Evolutionary conservation across 2,888 invertebrate genomes (phyloP).

Genomic region (Dynastes grantii): DNA sequence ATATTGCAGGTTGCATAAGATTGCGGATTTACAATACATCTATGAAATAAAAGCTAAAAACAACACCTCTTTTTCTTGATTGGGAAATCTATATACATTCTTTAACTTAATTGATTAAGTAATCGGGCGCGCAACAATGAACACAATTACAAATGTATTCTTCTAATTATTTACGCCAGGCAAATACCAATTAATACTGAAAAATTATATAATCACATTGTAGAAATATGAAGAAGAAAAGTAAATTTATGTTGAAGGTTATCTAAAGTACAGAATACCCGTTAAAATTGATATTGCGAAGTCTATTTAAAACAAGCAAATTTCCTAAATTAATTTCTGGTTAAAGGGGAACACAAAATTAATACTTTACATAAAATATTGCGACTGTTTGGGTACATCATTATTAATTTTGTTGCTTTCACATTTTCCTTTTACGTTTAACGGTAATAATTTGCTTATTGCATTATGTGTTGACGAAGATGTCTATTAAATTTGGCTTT

Average conservation of each 20-base stretch:
- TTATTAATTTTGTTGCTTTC: too few species aligned
- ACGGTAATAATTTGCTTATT: too few species aligned
- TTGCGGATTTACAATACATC: background rate
- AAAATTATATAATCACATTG: background rate
- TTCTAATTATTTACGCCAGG: conserved; percentile 7
- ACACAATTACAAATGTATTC: conserved; percentile 2
- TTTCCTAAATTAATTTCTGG: too few species aligned
- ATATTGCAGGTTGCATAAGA: background rate
- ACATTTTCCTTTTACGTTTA: too few species aligned
- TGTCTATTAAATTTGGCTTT: background rate
- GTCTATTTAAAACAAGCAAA: too few species aligned
- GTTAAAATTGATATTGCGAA: too few species aligned
- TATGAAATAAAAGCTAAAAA: background rate
- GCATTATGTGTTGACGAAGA: too few species aligned
- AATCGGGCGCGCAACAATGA: background rate
- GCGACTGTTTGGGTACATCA: too few species aligned
- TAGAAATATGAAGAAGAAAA: background rate
- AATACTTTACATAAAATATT: too few species aligned
- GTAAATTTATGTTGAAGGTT: background rate
- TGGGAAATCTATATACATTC: background rate
- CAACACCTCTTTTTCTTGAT: background rate
- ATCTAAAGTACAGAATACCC: background rate
- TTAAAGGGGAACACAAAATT: too few species aligned
- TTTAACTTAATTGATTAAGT: conserved; percentile 22
- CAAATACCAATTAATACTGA: conserved; percentile 1